Evolutionary conservation across 1,140 invertebrate genomes (phyloP).

Genomic region (Calliopsis andreniformis): DNA sequence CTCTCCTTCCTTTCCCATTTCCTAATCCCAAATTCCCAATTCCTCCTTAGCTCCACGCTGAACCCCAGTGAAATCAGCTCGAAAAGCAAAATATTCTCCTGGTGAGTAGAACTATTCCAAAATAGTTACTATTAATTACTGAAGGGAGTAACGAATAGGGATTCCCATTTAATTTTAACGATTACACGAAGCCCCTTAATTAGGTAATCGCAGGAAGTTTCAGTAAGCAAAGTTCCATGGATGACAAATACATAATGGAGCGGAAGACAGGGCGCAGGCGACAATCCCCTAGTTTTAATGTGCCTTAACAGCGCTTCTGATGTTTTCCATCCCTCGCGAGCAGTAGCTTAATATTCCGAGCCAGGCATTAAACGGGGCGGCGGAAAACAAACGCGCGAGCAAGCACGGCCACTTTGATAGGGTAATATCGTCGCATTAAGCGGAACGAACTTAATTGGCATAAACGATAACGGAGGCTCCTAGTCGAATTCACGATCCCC

Average conservation of each 20-base stretch:
- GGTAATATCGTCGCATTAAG: slow-evolving; percentile 33
- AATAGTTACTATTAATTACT: too few relatives aligned
- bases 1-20: too few relatives aligned
- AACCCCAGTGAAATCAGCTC: too few relatives aligned
- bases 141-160: too few relatives aligned
- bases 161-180: not conserved
- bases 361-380: slow-evolving; percentile 8
- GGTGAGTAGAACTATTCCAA: too few relatives aligned
- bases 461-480: slow-evolving; percentile 25
- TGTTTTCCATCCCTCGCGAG: not conserved
- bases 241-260: slow-evolving; percentile 15
- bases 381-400: slow-evolving; percentile 33
- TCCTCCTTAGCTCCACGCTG: too few relatives aligned
- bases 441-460: slow-evolving; percentile 31
- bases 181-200: too few relatives aligned
- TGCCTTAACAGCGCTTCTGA: slow-evolving; percentile 17
- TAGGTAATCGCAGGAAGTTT: too few relatives aligned
- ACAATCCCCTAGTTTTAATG: slow-evolving; percentile 10
- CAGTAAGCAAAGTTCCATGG: not conserved
- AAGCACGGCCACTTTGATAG: slow-evolving; percentile 29
- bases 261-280: not conserved
- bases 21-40: too few relatives aligned
- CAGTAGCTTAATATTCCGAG: slow-evolving; percentile 16
- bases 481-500: not conserved
- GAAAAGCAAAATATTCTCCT: too few relatives aligned